Evolutionary conservation across 2,888 invertebrate species (phyloP).

Genomic region (Parnassius glacialis): DNA sequence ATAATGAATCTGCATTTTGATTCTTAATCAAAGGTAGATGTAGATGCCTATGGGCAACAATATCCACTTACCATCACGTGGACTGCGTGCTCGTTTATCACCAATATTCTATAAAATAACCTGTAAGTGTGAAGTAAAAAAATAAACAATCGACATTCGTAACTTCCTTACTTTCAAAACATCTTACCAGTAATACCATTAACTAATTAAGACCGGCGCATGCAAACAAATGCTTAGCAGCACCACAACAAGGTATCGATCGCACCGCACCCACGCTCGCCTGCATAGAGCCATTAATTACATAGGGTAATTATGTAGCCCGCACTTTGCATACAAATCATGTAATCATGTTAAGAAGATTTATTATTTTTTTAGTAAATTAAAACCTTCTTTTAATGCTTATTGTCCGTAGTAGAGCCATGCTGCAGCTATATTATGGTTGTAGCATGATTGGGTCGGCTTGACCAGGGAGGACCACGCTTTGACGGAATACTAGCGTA

Average conservation of each 20-base stretch:
- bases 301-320: conserved; percentile 8
- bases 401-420: background rate
- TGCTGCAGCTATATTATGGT: background rate
- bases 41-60: too few species aligned
- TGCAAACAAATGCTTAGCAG: conserved; percentile 16
- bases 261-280: conserved; percentile 2
- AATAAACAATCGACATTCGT: background rate
- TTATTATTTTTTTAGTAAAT: background rate
- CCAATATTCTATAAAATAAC: background rate
- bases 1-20: too few species aligned
- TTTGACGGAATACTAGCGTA: background rate
- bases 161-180: background rate
- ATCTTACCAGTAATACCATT: conserved; percentile 8
- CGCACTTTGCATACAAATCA: conserved; percentile 22
- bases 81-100: too few species aligned
- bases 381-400: background rate
- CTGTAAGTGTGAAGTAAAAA: background rate
- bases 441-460: too few species aligned
- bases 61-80: too few species aligned
- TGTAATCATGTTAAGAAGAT: conserved; percentile 10
- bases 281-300: conserved; percentile 16
- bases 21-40: too few species aligned
- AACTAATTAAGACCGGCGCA: conserved; percentile 13
- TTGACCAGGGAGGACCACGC: background rate
- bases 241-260: conserved; percentile 7